Percentiles rank a stretch among this genome's conserved stretches.
Evolutionary conservation across 2,888 invertebrate species (phyloP).

Genomic region (Mythimna vitellina): DNA sequence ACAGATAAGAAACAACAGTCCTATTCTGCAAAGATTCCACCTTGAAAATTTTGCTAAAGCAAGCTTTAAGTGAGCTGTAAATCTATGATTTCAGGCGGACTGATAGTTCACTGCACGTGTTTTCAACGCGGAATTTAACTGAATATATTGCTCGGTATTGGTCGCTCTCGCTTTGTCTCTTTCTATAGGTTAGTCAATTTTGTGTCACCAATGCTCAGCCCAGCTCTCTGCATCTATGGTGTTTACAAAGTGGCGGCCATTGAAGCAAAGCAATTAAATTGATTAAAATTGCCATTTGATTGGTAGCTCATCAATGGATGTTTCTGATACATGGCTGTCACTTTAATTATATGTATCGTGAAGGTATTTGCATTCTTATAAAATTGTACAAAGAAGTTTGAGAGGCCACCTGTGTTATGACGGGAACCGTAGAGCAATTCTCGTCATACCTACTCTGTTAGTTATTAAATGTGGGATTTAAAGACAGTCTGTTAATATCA

Average conservation of each 20-base stretch:
- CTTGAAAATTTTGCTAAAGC: too few species aligned
- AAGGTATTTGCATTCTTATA: conserved; percentile 43
- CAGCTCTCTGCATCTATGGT: background rate
- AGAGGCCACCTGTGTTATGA: background rate
- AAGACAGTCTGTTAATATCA: too few species aligned
- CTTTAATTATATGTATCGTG: conserved; percentile 53
- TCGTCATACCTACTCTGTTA: background rate
- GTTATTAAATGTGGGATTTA: background rate
- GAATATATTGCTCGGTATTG: background rate
- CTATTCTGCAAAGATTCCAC: too few species aligned
- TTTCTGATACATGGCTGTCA: conserved; percentile 39
- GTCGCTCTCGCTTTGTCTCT: background rate
- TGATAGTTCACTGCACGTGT: too few species aligned
- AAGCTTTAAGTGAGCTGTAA: too few species aligned
- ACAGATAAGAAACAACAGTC: too few species aligned
- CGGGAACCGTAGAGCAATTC: too few species aligned
- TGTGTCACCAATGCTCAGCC: background rate
- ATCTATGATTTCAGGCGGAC: too few species aligned
- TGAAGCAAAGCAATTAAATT: conserved; percentile 50
- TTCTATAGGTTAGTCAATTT: background rate
- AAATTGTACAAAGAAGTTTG: conserved; percentile 7
- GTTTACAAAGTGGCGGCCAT: conserved; percentile 40
- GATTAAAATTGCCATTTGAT: conserved; percentile 47
- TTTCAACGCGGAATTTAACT: too few species aligned
- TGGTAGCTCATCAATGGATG: conserved; percentile 36